phyloP scores from a whole-genome alignment of 2,797 vertebrate species.

The Merluccius polli region DNA sequence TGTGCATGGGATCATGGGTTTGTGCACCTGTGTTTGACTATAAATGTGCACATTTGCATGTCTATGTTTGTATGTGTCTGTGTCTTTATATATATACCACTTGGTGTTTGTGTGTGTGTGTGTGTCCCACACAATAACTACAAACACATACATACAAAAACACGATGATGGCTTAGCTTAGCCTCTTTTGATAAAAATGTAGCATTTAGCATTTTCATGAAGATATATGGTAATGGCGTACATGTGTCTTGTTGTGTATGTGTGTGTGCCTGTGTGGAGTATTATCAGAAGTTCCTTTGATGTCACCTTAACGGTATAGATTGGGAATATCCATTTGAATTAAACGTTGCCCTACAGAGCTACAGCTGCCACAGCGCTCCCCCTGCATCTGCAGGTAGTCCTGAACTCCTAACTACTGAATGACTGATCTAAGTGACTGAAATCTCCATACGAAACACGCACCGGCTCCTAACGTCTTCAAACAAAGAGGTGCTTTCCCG shows the following conservation, averaged over 20 bases:
- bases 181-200: conserved; percentile 34
- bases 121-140: too few relatives aligned
- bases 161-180: conserved; percentile 20
- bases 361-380: too few relatives aligned
- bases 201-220: conserved; percentile 48
- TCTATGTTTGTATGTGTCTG: too few relatives aligned
- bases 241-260: conserved; percentile 21
- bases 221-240: conserved; percentile 39
- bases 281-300: conserved; percentile 28
- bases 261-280: background rate
- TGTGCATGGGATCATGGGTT: too few relatives aligned
- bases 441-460: background rate
- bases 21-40: too few relatives aligned
- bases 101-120: too few relatives aligned
- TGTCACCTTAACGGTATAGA: conserved; percentile 46
- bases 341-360: background rate
- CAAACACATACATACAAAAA: too few relatives aligned
- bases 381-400: background rate
- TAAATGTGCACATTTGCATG: too few relatives aligned
- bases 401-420: background rate
- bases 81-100: too few relatives aligned
- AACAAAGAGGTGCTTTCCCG: too few relatives aligned
- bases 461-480: too few relatives aligned
- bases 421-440: background rate
- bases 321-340: background rate